Conservation (phyloP, 2,113 vertebrate genomes). For the Leucoraja erinaceus region DNA sequence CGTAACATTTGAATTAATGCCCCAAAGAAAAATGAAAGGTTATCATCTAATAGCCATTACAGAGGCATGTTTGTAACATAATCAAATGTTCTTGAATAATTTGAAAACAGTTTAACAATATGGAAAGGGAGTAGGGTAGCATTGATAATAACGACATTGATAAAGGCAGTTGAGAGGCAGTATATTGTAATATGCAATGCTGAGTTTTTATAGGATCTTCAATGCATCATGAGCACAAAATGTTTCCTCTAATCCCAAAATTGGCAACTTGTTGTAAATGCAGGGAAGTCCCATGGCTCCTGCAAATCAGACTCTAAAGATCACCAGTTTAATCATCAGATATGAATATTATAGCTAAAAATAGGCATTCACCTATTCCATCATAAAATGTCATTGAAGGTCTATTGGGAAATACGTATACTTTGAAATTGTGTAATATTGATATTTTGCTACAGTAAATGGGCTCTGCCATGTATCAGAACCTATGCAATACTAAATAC, state of each 20-base stretch:
- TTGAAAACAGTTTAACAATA: too few relatives aligned
- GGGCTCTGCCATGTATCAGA: neutral
- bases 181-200: too few relatives aligned
- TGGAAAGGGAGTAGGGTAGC: too few relatives aligned
- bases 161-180: neutral
- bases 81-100: too few relatives aligned
- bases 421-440: neutral
- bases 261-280: neutral
- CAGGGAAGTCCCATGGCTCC: neutral
- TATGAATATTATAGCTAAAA: neutral
- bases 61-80: too few relatives aligned
- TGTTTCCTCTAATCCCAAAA: neutral
- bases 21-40: too few relatives aligned
- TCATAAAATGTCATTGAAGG: neutral
- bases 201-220: too few relatives aligned
- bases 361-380: neutral
- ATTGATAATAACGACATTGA: neutral
- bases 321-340: neutral
- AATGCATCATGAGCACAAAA: neutral
- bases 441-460: neutral
- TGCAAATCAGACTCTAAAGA: neutral
- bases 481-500: neutral
- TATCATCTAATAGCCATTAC: too few relatives aligned
- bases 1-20: too few relatives aligned
- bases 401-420: neutral